Conservation (phyloP, 30 jellyfish, hydroid and myxozoan genomes). For the Turritopsis rubra region DNA sequence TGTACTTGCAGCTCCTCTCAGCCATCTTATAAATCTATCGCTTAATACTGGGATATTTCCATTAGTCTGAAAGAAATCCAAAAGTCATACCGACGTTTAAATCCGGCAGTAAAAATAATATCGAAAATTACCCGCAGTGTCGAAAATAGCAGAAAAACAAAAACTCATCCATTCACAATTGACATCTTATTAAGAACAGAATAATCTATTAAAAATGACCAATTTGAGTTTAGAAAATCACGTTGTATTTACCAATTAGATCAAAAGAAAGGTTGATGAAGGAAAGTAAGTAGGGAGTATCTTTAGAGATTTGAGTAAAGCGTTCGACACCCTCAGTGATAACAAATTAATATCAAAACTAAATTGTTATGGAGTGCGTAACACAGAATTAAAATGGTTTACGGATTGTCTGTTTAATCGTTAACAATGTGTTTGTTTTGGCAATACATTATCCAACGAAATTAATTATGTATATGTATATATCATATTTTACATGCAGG, state of each 20-base stretch:
- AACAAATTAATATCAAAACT: not conserved
- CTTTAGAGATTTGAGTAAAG: too few species aligned
- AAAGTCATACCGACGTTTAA: conserved; percentile 30
- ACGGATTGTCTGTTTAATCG: not conserved
- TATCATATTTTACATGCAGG: too few species aligned
- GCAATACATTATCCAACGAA: too few species aligned
- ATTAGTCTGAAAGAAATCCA: conserved; percentile 4
- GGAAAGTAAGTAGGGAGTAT: too few species aligned
- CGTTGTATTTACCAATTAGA: not conserved
- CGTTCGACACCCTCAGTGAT: not conserved
- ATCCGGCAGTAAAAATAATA: conserved; percentile 10
- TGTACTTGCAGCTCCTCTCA: conserved; percentile 34
- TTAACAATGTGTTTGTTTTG: not conserved
- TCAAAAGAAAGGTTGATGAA: too few species aligned
- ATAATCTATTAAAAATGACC: not conserved
- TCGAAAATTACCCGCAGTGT: not conserved
- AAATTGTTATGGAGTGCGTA: not conserved
- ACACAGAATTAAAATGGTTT: not conserved
- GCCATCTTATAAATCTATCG: conserved; percentile 41
- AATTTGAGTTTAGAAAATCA: not conserved
- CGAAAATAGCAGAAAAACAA: not conserved
- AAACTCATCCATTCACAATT: not conserved
- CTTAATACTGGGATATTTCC: conserved; percentile 43
- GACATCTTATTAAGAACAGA: not conserved
- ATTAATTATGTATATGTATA: too few species aligned